These are phyloP conservation scores for Epistrophe eligans DNA, from an alignment of 2,888 invertebrate species.

Conservation along the genomic window DNA sequence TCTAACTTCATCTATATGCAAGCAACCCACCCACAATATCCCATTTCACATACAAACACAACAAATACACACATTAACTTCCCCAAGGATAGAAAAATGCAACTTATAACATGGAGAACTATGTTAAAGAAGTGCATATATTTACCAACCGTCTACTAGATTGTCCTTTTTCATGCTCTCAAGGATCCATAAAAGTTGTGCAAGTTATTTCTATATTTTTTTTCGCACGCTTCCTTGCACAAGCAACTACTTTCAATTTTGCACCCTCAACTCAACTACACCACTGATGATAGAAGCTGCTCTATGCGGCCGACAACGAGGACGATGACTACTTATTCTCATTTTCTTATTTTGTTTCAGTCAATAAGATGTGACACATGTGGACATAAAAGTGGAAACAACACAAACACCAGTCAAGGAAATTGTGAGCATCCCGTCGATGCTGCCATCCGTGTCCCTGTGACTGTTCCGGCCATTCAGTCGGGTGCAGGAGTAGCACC, in stretches of 20 bases:
- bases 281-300: neutral
- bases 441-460: neutral
- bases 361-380: conserved; percentile 70
- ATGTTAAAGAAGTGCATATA: conserved; percentile 25
- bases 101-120: conserved; percentile 38
- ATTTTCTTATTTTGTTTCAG: conserved; percentile 49
- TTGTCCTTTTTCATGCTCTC: conserved; percentile 30
- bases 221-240: conserved; percentile 24
- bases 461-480: neutral
- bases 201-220: conserved; percentile 6
- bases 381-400: conserved; percentile 62
- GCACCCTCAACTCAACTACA: conserved; percentile 9
- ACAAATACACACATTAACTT: neutral
- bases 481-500: neutral
- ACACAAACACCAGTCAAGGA: conserved; percentile 16
- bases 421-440: conserved; percentile 13
- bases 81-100: conserved; percentile 41
- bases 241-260: conserved; percentile 44
- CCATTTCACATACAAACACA: neutral
- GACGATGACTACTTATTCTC: conserved; percentile 10
- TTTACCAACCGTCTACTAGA: conserved; percentile 31
- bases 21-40: neutral
- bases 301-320: neutral
- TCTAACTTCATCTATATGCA: conserved; percentile 20
- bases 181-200: conserved; percentile 45